These are phyloP conservation scores for Dinocampus coccinellae DNA, from an alignment of 2,888 invertebrate genomes.

Conservation along the genomic window DNA sequence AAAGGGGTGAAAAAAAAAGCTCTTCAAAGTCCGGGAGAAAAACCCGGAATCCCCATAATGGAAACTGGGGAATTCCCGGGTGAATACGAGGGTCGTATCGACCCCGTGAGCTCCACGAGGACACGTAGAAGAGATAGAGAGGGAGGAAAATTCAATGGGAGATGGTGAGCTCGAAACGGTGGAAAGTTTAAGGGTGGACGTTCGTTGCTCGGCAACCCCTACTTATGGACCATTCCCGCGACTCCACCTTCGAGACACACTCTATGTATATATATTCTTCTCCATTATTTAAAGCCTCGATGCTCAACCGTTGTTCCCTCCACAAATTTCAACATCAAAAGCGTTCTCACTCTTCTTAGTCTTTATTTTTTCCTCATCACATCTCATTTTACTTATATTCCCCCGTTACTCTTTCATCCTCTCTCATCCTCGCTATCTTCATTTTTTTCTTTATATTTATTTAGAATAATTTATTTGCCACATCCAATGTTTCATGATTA, in stretches of 20 bases:
- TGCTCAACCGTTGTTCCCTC: constrained; percentile 7
- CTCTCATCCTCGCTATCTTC: no score
- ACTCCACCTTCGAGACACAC: constrained; percentile 21
- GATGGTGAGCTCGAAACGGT: constrained; percentile 52
- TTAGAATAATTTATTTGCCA: no score
- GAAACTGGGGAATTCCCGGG: constrained; percentile 66
- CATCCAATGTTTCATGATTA: neutral
- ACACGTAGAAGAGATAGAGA: constrained; percentile 32
- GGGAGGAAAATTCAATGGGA: constrained; percentile 40
- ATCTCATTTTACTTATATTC: no score
- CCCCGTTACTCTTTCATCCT: no score
- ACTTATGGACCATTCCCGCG: constrained; percentile 38
- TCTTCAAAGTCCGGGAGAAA: neutral
- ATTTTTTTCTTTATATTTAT: no score
- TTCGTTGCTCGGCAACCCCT: constrained; percentile 66
- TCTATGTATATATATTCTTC: neutral
- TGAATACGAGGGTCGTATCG: constrained; percentile 55
- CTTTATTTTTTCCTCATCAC: neutral
- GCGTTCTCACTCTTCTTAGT: neutral
- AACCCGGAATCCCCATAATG: constrained; percentile 46
- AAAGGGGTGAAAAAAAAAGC: neutral
- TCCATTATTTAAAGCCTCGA: constrained; percentile 27
- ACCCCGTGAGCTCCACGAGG: constrained; percentile 39
- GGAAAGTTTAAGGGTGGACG: constrained; percentile 65
- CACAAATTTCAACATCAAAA: constrained; percentile 3